A percentile compares a stretch with the other conserved stretches of the same genome.
Evolutionary conservation across 2,797 vertebrate species (phyloP).

Genomic region (Perodicticus potto): DNA sequence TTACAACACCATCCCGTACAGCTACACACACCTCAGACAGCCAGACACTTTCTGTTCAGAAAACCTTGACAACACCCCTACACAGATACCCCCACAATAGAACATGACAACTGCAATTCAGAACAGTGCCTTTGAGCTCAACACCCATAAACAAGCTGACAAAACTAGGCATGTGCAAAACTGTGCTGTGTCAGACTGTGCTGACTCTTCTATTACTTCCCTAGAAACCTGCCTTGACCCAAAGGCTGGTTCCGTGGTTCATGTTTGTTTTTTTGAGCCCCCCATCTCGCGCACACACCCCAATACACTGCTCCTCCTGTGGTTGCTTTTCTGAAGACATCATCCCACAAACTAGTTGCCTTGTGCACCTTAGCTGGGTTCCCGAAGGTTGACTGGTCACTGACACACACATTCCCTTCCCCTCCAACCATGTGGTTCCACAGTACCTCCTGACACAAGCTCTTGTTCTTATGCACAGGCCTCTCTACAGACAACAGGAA

Average conservation of each 20-base stretch:
- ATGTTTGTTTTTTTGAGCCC: not conserved
- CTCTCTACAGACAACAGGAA: constrained; percentile 7
- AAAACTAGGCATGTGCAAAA: not conserved
- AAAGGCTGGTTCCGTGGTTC: constrained; percentile 27
- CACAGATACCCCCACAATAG: not conserved
- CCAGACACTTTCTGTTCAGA: not conserved
- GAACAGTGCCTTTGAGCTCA: constrained; percentile 35
- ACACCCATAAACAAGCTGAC: constrained; percentile 10
- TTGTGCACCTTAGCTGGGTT: constrained; percentile 20
- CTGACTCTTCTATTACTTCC: constrained; percentile 11
- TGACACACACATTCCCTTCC: constrained; percentile 69
- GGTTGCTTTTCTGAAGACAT: constrained; percentile 48
- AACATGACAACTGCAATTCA: constrained; percentile 34
- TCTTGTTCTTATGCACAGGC: constrained; percentile 45
- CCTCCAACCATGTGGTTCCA: constrained; percentile 80
- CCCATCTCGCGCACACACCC: constrained; percentile 31
- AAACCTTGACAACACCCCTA: constrained; percentile 66
- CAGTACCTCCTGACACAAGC: constrained; percentile 29
- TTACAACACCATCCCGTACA: not conserved
- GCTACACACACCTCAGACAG: not conserved
- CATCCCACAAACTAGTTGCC: constrained; percentile 57
- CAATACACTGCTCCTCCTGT: not conserved
- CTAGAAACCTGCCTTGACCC: not conserved
- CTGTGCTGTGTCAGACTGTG: not conserved
- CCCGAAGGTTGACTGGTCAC: constrained; percentile 74